Evolutionary conservation across 2,797 vertebrate genomes (phyloP).

Genomic region (Emydoidea blandingii): DNA sequence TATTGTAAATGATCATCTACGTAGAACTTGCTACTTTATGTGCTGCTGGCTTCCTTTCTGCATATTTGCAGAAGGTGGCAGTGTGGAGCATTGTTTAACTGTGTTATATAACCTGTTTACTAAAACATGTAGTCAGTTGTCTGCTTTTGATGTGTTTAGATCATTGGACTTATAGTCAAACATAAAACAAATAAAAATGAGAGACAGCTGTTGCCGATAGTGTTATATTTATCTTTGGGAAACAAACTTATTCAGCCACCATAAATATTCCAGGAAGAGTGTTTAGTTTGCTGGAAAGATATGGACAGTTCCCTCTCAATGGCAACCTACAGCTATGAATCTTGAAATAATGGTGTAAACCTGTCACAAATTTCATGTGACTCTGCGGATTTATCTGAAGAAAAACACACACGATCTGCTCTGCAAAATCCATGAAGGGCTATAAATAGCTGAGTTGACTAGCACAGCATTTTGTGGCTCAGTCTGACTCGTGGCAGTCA

Average conservation of each 20-base stretch:
- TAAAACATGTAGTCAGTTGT: slow-evolving; percentile 67
- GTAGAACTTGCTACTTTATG: neutral
- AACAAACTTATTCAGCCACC: slow-evolving; percentile 71
- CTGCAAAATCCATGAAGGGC: neutral
- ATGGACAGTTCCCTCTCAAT: slow-evolving; percentile 48
- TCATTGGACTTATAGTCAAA: slow-evolving; percentile 72
- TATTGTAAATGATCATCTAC: neutral
- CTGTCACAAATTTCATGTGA: slow-evolving; percentile 75
- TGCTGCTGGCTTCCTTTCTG: neutral
- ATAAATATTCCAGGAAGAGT: slow-evolving; percentile 71
- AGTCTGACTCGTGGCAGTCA: neutral
- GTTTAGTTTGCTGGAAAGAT: slow-evolving; percentile 65
- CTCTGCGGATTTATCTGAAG: slow-evolving; percentile 67
- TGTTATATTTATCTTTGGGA: slow-evolving; percentile 70
- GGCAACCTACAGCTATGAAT: slow-evolving; percentile 70
- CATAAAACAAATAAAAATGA: slow-evolving; percentile 70
- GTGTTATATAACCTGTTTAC: slow-evolving; percentile 64
- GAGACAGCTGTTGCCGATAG: slow-evolving; percentile 73
- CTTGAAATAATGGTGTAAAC: slow-evolving; percentile 69
- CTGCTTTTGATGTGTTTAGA: slow-evolving; percentile 62
- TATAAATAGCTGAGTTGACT: neutral
- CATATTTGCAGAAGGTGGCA: slow-evolving; percentile 78
- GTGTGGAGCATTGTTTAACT: slow-evolving; percentile 63
- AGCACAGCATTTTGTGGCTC: neutral
- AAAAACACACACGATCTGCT: neutral